phyloP scores from a whole-genome alignment of 2,888 invertebrate genomes.

The Callyntrura sp. region DNA sequence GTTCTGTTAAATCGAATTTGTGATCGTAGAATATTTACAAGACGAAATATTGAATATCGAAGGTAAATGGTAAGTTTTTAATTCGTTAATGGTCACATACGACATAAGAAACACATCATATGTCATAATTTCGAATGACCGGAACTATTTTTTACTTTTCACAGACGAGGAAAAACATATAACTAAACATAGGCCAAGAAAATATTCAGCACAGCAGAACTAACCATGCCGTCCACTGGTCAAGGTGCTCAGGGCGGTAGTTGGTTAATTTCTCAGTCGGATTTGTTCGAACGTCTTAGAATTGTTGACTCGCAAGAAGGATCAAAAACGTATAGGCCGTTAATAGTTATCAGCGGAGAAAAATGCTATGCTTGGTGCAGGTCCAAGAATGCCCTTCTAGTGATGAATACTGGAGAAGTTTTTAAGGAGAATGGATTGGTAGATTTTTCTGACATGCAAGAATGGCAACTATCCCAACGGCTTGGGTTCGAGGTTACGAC shows the following conservation, averaged over 20 bases:
- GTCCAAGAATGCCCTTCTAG: conserved; percentile 55
- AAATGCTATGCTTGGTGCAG: conserved; percentile 71
- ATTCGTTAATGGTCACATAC: too few species aligned
- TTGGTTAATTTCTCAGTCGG: conserved; percentile 61
- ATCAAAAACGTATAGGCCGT: conserved; percentile 7
- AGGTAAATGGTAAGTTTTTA: too few species aligned
- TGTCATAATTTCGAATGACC: too few species aligned
- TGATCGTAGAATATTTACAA: too few species aligned
- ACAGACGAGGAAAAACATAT: neutral
- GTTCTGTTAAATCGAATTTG: too few species aligned
- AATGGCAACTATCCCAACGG: conserved; percentile 69
- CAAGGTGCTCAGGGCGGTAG: conserved; percentile 18
- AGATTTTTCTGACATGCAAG: conserved; percentile 47
- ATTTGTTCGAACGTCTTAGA: conserved; percentile 53
- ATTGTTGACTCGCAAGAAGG: conserved; percentile 15
- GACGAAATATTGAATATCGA: too few species aligned
- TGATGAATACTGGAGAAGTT: conserved; percentile 54
- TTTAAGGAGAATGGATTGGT: conserved; percentile 18
- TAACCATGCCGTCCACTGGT: conserved; percentile 61
- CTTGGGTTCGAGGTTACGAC: conserved; percentile 62
- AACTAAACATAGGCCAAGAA: too few species aligned
- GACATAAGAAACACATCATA: too few species aligned
- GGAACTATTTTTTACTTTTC: too few species aligned
- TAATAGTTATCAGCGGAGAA: conserved; percentile 60
- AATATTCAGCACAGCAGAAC: too few species aligned